phyloP scores from a whole-genome alignment of 2,797 vertebrate genomes.

The Eulemur coronatus region DNA sequence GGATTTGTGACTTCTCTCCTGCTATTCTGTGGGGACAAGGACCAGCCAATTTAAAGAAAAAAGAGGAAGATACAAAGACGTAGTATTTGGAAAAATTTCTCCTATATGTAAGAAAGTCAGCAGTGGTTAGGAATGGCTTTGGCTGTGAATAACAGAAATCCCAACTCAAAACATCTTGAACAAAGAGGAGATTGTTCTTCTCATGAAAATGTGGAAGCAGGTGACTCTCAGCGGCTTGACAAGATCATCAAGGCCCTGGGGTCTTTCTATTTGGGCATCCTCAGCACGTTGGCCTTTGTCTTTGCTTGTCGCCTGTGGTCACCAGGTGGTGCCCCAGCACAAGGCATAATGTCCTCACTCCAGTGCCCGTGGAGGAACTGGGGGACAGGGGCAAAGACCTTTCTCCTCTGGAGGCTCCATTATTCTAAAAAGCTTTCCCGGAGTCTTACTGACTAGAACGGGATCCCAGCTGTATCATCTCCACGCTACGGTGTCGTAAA shows the following conservation, averaged over 20 bases:
- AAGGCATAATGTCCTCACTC: not conserved
- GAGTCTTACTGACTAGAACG: rapidly evolving
- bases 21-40: not conserved
- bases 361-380: not conserved
- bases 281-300: not conserved
- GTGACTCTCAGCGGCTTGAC: not conserved
- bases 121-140: not conserved
- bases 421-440: not conserved
- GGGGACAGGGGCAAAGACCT: rapidly evolving
- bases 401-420: not conserved
- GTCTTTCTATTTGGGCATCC: not conserved
- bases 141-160: not conserved
- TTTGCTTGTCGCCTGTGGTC: not conserved
- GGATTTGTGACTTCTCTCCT: not conserved
- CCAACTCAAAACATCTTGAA: not conserved
- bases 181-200: not conserved
- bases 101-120: not conserved
- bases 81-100: not conserved
- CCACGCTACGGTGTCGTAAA: rapidly evolving
- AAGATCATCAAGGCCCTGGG: not conserved
- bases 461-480: rapidly evolving
- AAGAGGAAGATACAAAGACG: not conserved
- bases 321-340: too few species aligned
- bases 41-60: not conserved
- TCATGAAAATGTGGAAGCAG: not conserved